Evolutionary conservation across 1,140 invertebrate genomes (phyloP).

Genomic region (Lithobius niger): DNA sequence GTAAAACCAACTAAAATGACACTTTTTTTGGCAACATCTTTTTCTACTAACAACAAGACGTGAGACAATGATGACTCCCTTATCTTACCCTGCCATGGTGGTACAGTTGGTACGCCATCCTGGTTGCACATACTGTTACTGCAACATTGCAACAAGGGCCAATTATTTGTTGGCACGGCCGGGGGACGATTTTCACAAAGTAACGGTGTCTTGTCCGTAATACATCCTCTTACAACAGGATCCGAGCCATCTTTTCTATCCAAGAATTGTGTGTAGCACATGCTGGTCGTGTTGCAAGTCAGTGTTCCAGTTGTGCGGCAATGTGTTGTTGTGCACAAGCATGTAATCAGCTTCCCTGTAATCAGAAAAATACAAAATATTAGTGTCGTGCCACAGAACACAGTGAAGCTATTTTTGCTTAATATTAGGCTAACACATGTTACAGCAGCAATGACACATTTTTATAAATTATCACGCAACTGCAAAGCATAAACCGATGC

Average conservation of each 20-base stretch:
- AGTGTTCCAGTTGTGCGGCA: conserved; percentile 15
- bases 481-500: no score
- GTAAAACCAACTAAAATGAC: no score
- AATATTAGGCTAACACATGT: no score
- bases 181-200: conserved; percentile 19
- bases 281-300: conserved; percentile 20
- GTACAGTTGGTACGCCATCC: conserved; percentile 7
- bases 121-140: conserved; percentile 29
- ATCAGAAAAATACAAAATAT: conserved; percentile 16
- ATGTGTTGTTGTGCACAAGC: conserved; percentile 20
- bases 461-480: no score
- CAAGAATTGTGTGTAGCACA: conserved; percentile 25
- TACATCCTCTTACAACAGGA: conserved; percentile 22
- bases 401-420: no score
- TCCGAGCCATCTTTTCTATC: conserved; percentile 21
- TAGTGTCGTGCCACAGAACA: no score
- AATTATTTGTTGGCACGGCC: conserved; percentile 11
- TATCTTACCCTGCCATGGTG: no score
- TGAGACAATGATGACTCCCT: no score
- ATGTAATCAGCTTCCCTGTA: conserved; percentile 20
- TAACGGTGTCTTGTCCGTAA: conserved; percentile 17
- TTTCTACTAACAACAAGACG: no score
- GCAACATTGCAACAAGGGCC: conserved; percentile 28
- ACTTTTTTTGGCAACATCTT: no score
- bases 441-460: no score